phyloP scores from a whole-genome alignment of 1,140 invertebrate genomes.

The Drosophila kikkawai region DNA sequence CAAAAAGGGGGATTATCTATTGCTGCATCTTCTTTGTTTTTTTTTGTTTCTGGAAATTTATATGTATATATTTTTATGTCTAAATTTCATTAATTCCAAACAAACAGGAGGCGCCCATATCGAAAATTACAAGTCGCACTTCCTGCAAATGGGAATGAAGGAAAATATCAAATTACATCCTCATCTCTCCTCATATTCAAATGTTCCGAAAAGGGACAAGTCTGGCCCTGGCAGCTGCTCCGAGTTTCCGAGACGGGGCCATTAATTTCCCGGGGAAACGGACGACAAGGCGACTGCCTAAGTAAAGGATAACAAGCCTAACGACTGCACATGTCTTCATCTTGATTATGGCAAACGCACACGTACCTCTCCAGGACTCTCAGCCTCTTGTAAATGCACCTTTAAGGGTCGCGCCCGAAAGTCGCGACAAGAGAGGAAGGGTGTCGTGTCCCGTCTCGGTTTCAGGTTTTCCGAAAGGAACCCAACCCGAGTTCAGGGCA shows the following conservation, averaged over 20 bases:
- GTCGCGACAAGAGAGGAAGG: constrained; percentile 30
- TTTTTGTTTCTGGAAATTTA: constrained; percentile 47
- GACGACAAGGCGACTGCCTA: constrained; percentile 61
- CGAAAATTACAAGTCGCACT: constrained; percentile 70
- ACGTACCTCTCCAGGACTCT: constrained; percentile 54
- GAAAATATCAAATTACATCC: constrained; percentile 72
- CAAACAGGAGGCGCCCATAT: constrained; percentile 74
- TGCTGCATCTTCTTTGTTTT: constrained; percentile 35
- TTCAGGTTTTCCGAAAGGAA: constrained; percentile 32
- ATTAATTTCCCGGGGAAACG: constrained; percentile 61
- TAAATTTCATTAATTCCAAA: constrained; percentile 83
- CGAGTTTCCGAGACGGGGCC: constrained; percentile 27
- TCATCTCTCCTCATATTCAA: constrained; percentile 58
- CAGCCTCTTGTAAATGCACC: constrained; percentile 37
- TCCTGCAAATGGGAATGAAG: constrained; percentile 9
- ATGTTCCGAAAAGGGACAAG: constrained; percentile 37
- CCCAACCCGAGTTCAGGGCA: constrained; percentile 14
- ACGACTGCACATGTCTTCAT: constrained; percentile 78
- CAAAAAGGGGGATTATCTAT: constrained; percentile 42
- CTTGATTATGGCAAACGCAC: constrained; percentile 55
- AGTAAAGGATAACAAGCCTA: constrained; percentile 77
- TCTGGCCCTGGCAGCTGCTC: constrained; percentile 59
- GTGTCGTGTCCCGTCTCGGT: constrained; percentile 9
- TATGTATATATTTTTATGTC: constrained; percentile 63
- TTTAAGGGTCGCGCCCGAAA: constrained; percentile 50